Base-by-base conservation (phyloP, 1,140 invertebrate genomes). In the Cydia fagiglandana region DNA sequence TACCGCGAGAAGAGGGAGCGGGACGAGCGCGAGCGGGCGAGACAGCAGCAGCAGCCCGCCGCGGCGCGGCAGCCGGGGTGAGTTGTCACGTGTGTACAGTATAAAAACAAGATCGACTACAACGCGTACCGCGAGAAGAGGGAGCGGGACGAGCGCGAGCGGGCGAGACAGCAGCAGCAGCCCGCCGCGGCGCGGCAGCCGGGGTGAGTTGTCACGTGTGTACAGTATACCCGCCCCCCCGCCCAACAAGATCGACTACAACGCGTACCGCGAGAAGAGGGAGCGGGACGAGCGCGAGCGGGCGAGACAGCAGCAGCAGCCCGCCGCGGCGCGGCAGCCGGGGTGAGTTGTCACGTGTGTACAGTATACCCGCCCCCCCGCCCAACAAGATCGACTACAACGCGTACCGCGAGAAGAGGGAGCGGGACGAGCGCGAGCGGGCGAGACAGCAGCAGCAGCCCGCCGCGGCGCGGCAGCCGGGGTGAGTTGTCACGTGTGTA, bases 91-190 rank as follows among this genome's bases (percentile, higher is more conserved):
- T n/a, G n/a, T n/a, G n/a, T n/a, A n/a, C n/a, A n/a, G n/a, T n/a
- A n/a, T n/a, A n/a, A n/a, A n/a, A 88, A 91, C 68, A 93, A 93
- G 79, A 93, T 93, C 66, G 92, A 93, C 80, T 93, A 86, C 76
- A 92, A 90, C 76, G 78, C 90, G 13, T 93, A 93, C 81, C 85
- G 90, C 76, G 91, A 93, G 76, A 90, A 91, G 77, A 81, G 88
- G 50, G 91, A 93, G 75, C 81, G 91, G 38, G 90, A 93, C 74
- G 90, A 93, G n/a, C 78, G 90, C 24, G 89, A 91, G 74, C 78
- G 73, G 75, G 89, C 17, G 84, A 89, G 78, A 74, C 84, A 86
- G 53, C 77, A 50, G 7, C 15, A 13, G 15, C 20, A 13, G 50
- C 73, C 45, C 4, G 3, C 73, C 28, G 15, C 20, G 15, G 13